Evolutionary conservation across 2,113 vertebrate species (phyloP), one percentile per base, ranked within the genome.

Genomic region (Delphinus delphis): DNA sequence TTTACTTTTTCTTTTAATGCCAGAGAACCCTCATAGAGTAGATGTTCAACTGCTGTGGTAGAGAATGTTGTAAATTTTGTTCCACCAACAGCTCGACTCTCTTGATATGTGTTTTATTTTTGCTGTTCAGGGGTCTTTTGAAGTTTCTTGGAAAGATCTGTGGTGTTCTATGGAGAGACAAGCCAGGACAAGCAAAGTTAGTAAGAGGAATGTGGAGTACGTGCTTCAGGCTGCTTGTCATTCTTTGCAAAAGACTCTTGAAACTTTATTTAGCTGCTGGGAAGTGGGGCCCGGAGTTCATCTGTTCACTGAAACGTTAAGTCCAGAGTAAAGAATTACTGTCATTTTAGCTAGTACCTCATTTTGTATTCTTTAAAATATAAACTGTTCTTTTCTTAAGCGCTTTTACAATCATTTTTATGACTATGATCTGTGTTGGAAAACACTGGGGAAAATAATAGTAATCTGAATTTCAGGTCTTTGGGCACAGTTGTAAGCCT

Each of bases 61-160:
- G 84, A 90, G 28, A 93, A 26, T 44, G 31, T 38, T 68, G 38
- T 85, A 68, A 90, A 77, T 91, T 93, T 90, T 90, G 20, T 82
- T 71, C 41, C n/a, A 50, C 25, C 5, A 26, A 18, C 11, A 88
- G 62, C 25, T 41, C 7, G 3, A 2, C 84, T 81, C 21, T 25
- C 50, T 28, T 18, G 70, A 38, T 15, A n/a, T 88, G n/a, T 93
- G 65, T 58, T 95, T 94, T 76, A 13, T 44, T 91, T 94, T 96
- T 82, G 47, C 77, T 58, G 18, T 84, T n/a, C 38, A 89, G 15
- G 71, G 21, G 38, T 82, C 77, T 88, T 90, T 83, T 70, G 71
- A 95, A 67, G n/a, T 77, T 81, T 83, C 9, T 58, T 80, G 63
- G 63, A 83, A 93, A 44, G 41, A 81, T 26, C 62, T 79, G 8